Evolutionary conservation across 2,113 vertebrate species (phyloP), one percentile per base, ranked within the genome.

Genomic region (Muntiacus reevesi): DNA sequence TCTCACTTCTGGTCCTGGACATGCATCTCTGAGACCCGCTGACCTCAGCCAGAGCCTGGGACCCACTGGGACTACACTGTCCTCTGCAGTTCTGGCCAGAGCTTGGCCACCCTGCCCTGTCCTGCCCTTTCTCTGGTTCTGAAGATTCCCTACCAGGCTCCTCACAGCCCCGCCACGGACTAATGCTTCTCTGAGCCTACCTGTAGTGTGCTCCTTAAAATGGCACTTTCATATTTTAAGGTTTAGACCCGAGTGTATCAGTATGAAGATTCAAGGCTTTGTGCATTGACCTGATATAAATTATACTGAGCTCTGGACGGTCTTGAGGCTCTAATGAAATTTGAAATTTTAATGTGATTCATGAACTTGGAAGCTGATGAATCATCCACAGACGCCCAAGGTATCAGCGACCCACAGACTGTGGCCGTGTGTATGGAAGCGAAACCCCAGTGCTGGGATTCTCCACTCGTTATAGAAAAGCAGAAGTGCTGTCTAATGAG

Each of bases 21-120:
- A 27, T 2, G 6, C 8, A 36, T 28, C 62, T 85, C 10, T 15
- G 4, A 6, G 52, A 47, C 30, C 52, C 1, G 4, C 16, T 91
- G 89, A 27, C 76, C 23, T 40, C 57, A 40, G 15, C 15, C 57
- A 50, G 43, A 62, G 55, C 81, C 81, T 6, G 59, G 40, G 60
- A 55, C 50, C 33, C 47, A 3, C 15, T 45, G 3, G 28, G 50
- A 55, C 27, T 3, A 1, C 28, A 36, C 27, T 2, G 13, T 3
- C 14, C 25, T 21, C 7, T 60, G 43, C 4, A 11, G n/a, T 17
- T 30, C 50, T 36, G 36, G 62, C 62, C 81, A 45, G 36, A 45
- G 40, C 14, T 64, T 0, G 0, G 30, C 23, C 40, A 23, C 7
- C 14, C 1, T 10, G 1, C 23, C 33, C 1, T 7, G 36, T 33